Evolutionary conservation across 2,113 vertebrate species (phyloP), one percentile per base, ranked within the genome.

Genomic region (Alosa alosa): DNA sequence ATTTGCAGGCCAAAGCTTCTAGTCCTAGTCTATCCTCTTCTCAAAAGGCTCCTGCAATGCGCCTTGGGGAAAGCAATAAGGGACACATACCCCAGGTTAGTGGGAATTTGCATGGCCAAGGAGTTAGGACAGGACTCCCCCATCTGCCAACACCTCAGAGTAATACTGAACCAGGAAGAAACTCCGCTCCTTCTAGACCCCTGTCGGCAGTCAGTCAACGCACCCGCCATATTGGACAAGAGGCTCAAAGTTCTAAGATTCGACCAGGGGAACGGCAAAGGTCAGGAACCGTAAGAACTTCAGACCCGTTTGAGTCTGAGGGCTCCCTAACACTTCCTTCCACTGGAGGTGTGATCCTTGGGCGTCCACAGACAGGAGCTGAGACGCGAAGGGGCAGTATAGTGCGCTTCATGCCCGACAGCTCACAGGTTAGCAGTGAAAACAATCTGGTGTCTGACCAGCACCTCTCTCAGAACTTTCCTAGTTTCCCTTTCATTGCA

Each of bases 391-490:
- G 97, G 91, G 95, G 97, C 89, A 96, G 97, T 83, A 99, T 99
- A 5, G 97, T 99, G 50, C 96, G 98, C 83, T 99, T 99, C 82
- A 99, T 98, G 98, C 89, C 97, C 0, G 98, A 99, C 5, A 92
- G 95, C n/a, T 91, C 95, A 83, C 98, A 98, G 90, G 96, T 97
- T 57, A 93, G 97, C 13, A 93, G 95, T 0, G 98, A 99, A 50
- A 97, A 98, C 85, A 97, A 97, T 8, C 55, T 96, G 0, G 93
- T 95, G 50, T 92, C 97, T 25, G 98, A 99, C 85, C 98, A 99
- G 88, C 98, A 99, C 0, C 93, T 99, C 0, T 93, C 97, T 18
- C 98, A 99, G 91, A 99, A 99, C 90, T 99, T 99, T 92, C 50
- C 50, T 20, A 96, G 97, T 81, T 99, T 99, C 89, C 93, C 98